Evolutionary conservation across 2,113 vertebrate genomes (phyloP), one percentile per base, ranked within the genome.

Genomic region (Brienomyrus brachyistius): DNA sequence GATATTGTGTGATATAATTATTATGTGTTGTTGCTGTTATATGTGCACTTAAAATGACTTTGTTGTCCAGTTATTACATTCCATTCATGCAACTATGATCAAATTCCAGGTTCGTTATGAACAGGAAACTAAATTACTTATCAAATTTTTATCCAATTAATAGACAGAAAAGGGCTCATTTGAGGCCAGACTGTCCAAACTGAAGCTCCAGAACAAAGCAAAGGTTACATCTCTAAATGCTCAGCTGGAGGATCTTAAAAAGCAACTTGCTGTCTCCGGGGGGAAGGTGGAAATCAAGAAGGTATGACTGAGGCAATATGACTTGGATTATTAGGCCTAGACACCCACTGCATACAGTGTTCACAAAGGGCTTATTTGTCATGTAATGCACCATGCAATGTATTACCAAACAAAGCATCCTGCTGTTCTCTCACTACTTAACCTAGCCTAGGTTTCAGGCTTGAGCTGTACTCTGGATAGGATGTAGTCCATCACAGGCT

Each of bases 201-300:
- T 97, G 89, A 97, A 97, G 89, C 96, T 98, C 10, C 97, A 98
- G 92, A 97, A 96, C 94, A 97, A 97, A 92, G 97, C 97, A 89
- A 98, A 97, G 93, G 95, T 98, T 89, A 96, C 96, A 0, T 97
- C 97, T 0, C 93, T 98, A 89, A 96, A 92, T 1, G 89, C 96
- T 0, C 97, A 97, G 90, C 77, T 97, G 92, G 97, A 97, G 93
- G 97, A 97, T 86, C 93, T 98, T 89, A 97, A 92, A 94, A 97
- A 95, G 40, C 96, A 95, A 2, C 91, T 95, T 15, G 88, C 94
- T 15, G 91, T 47, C 6, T 91, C 95, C 4, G 93, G 91, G 89
- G 86, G 91, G 13, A 93, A 96, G 23, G 90, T 93, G 5, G 96
- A 95, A 51, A 87, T 92, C 59, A 97, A 54, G 90, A 97, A 94